Evolutionary conservation across 2,113 vertebrate species (phyloP).

Genomic region (Propithecus coquereli): DNA sequence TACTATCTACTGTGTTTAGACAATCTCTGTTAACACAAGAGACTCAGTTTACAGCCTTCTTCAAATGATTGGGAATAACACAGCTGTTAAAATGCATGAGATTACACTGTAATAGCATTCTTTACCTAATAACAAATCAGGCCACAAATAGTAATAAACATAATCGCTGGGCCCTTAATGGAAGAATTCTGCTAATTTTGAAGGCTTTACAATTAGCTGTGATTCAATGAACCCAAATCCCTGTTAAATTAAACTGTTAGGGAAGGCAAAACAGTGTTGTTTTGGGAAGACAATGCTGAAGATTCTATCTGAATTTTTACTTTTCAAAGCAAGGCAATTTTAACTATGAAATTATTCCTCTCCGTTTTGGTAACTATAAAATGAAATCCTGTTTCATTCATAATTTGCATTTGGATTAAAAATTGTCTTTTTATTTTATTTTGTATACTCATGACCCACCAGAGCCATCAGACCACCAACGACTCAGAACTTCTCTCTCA

Average conservation of each 20-base stretch:
- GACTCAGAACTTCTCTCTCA: not conserved
- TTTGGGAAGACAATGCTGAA: not conserved
- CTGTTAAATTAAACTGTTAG: conserved; percentile 54
- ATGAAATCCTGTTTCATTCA: not conserved
- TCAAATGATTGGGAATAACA: conserved; percentile 60
- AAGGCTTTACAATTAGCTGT: conserved; percentile 62
- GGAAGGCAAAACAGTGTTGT: not conserved
- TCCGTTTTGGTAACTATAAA: not conserved
- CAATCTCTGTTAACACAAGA: conserved; percentile 20
- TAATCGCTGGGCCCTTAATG: conserved; percentile 52
- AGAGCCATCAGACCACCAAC: not conserved
- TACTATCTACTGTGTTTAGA: conserved; percentile 27
- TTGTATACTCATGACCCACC: not conserved
- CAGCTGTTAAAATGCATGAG: conserved; percentile 74
- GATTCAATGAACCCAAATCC: conserved; percentile 44
- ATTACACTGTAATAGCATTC: conserved; percentile 50
- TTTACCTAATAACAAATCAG: conserved; percentile 64
- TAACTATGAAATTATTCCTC: not conserved
- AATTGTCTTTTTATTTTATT: not conserved
- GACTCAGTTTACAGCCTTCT: conserved; percentile 52
- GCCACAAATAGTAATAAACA: conserved; percentile 60
- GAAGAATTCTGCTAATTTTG: conserved; percentile 63
- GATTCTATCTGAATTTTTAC: not conserved
- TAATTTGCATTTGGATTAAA: not conserved
- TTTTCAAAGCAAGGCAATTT: not conserved